Percentiles rank a stretch among this genome's conserved stretches.
Evolutionary conservation across 2,113 vertebrate genomes (phyloP).

Genomic region (Xerus inauris): DNA sequence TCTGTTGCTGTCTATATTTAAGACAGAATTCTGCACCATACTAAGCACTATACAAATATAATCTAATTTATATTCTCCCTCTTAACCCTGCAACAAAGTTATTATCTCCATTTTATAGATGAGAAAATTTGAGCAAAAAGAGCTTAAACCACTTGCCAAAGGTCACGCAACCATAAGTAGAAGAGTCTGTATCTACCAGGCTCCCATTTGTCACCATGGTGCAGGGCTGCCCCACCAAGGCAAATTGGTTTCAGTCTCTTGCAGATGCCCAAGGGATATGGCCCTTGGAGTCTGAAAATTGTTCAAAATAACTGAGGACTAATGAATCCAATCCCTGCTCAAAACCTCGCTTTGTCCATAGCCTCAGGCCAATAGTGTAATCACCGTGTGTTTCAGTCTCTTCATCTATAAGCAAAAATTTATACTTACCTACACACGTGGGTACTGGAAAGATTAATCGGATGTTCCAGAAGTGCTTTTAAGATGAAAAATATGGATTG

Average conservation of each 20-base stretch:
- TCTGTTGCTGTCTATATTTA: not conserved
- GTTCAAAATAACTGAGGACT: slow-evolving; percentile 57
- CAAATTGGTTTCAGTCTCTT: not conserved
- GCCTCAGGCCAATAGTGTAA: slow-evolving; percentile 70
- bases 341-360: slow-evolving; percentile 4
- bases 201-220: fast-evolving
- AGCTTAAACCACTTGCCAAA: not conserved
- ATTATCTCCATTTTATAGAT: not conserved
- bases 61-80: slow-evolving; percentile 17
- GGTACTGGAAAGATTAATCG: slow-evolving; percentile 68
- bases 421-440: slow-evolving; percentile 52
- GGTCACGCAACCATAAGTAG: not conserved
- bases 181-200: not conserved
- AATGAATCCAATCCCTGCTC: slow-evolving; percentile 36
- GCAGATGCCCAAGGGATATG: not conserved
- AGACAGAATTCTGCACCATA: not conserved
- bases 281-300: not conserved
- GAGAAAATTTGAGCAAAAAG: not conserved
- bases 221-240: not conserved
- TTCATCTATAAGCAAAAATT: slow-evolving; percentile 62
- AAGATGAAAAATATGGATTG: slow-evolving; percentile 76
- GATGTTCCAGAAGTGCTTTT: slow-evolving; percentile 62
- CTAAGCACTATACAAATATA: not conserved
- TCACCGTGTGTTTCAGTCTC: slow-evolving; percentile 59
- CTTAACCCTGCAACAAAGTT: not conserved